Conservation (phyloP, 2,113 vertebrate genomes). For the Pipa parva region DNA sequence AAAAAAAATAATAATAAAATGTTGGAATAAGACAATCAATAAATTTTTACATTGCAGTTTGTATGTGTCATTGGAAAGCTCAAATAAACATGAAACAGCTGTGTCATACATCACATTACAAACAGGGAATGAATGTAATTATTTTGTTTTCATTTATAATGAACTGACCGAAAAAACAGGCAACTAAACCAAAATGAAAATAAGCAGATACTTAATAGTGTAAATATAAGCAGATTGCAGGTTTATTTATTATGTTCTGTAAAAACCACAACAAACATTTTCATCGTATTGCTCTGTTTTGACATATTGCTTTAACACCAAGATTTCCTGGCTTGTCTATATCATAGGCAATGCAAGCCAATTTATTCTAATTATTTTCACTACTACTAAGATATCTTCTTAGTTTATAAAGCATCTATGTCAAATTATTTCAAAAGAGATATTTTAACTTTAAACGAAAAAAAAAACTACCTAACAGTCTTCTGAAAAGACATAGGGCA, state of each 20-base stretch:
- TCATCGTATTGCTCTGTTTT: conserved; percentile 8
- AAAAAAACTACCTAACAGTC: no score
- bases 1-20: no score
- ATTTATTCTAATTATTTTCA: no score
- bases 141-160: not conserved
- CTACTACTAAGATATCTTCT: no score
- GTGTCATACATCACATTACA: not conserved
- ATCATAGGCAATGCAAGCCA: no score
- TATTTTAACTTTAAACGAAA: no score
- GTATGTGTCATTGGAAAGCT: not conserved
- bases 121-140: no score
- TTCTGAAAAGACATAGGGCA: no score
- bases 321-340: conserved; percentile 21
- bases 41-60: conserved; percentile 1
- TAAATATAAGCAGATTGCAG: not conserved
- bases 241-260: conserved; percentile 21
- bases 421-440: no score
- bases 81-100: not conserved
- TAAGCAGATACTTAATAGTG: not conserved
- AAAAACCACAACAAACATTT: not conserved
- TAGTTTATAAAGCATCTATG: no score
- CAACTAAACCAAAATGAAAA: not conserved
- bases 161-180: not conserved
- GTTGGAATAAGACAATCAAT: no score
- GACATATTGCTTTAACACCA: conserved; percentile 22